Conservation (phyloP, 2,113 vertebrate genomes). For the Nothoprocta perdicaria region DNA sequence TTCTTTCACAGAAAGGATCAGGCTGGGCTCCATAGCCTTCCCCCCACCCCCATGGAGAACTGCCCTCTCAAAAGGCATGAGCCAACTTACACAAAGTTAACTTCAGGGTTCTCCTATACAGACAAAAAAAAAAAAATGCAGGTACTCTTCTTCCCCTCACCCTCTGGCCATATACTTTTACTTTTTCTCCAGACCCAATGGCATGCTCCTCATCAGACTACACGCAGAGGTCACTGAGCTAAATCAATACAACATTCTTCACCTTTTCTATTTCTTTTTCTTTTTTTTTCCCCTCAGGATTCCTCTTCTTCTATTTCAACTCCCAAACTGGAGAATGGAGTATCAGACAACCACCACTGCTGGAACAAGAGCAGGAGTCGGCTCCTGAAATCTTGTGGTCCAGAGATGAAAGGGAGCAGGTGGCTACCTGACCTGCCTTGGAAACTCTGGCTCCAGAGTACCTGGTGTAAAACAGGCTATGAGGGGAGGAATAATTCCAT, state of each 20-base stretch:
- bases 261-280: background rate
- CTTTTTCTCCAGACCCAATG: background rate
- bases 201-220: background rate
- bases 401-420: background rate
- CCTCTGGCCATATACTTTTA: background rate
- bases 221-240: background rate
- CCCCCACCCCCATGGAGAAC: background rate
- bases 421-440: background rate
- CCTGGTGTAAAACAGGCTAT: background rate
- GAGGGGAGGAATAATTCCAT: background rate
- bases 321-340: background rate
- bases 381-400: too few species aligned
- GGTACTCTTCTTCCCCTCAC: background rate
- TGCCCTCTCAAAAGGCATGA: background rate
- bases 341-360: background rate
- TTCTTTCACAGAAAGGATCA: background rate
- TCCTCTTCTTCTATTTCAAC: background rate
- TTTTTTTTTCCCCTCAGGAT: background rate
- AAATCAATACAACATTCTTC: background rate
- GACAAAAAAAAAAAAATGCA: background rate
- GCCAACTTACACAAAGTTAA: background rate
- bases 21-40: background rate
- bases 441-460: background rate
- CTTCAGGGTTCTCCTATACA: background rate
- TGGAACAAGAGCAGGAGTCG: background rate